Evolutionary conservation across 2,797 vertebrate species (phyloP), one percentile per base, ranked within the genome.

Genomic region (Molossus alvarezi): DNA sequence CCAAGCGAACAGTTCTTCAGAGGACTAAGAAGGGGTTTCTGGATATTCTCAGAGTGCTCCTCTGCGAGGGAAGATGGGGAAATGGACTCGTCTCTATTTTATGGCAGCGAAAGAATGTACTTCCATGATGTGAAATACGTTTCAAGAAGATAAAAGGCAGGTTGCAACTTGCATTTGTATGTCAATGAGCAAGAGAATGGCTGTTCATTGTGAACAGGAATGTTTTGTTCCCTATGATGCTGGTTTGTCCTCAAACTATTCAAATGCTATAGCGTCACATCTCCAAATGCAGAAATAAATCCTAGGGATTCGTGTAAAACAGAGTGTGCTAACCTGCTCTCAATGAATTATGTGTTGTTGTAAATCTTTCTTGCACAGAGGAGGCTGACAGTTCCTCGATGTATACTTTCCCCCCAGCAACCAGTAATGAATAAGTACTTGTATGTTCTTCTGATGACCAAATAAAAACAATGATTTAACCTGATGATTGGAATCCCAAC

Each of bases 401-500:
- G 97, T 98, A 91, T 96, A 90, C 94, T 37, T 95, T 77, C 76
- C 96, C 97, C 84, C 65, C 64, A 86, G 23, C 76, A 90, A 97
- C 90, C 96, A 94, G n/a, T 94, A 97, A 95, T 98, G 95, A 98
- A 93, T 71, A 95, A 97, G 11, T 98, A 96, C 58, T 20, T 98
- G 95, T 98, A 91, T 98, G 94, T 97, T 97, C 92, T 92, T 97
- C 92, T 94, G 97, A 76, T 95, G 97, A 97, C 90, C 96, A 98
- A 98, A 98, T 98, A 98, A 97, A 98, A 98, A 33, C 57, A 96
- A 89, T 64, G 88, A 98, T 65, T 90, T 97, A 94, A 98, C 60
- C 1, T 62, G 75, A 97, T 81, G 25, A 48, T 90, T 98, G 97
- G 89, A 95, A 95, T 97, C 96, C 17, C 89, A 95, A 75, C 72